Base-by-base conservation (phyloP, 2,113 vertebrate species). In the Micronycteris hirsuta region DNA sequence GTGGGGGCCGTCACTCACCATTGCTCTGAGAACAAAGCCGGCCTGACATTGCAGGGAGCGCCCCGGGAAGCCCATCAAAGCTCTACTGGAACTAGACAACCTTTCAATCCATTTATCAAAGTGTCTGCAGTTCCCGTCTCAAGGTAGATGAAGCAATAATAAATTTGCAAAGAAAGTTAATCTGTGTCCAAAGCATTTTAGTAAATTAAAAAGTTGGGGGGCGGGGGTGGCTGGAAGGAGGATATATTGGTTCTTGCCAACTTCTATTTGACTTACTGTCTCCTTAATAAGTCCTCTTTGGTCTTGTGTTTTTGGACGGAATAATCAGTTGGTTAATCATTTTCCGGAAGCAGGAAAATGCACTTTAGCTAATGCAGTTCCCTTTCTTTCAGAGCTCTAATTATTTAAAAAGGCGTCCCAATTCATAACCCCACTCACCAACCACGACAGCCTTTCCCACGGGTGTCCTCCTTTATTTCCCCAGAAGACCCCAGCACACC, bases 71-170 rank as follows among this genome's bases (percentile, higher is more conserved):
- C 89, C 45, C 91, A 96, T 92, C 96, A 96, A 94, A 86, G 96
- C 96, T 93, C 84, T 90, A 56, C 58, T 93, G 95, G 96, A 98
- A 98, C 67, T 92, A 93, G 92, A 94, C 95, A 97, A 87, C 86
- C 95, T 98, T 97, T 98, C 96, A 96, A 96, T 89, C 96, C 94
- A 86, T 98, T 98, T 98, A 98, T 98, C 96, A 97, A 98, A 98
- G 97, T 97, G 82, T 85, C 97, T 20, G 26, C 81, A 93, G 91
- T 95, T 95, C 90, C 96, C 80, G 7, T 95, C 97, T 94, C 91
- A 91, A 97, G 97, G 97, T 94, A 96, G 97, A 97, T 96, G 97
- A 97, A 96, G 95, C 96, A 92, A 97, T 97, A 97, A 97, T 97
- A 98, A 97, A 98, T 98, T 97, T 96, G 96, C 19, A 12, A 97